These are phyloP conservation scores for Philereme transversata DNA, from an alignment of 2,888 invertebrate species.

Conservation along the genomic window DNA sequence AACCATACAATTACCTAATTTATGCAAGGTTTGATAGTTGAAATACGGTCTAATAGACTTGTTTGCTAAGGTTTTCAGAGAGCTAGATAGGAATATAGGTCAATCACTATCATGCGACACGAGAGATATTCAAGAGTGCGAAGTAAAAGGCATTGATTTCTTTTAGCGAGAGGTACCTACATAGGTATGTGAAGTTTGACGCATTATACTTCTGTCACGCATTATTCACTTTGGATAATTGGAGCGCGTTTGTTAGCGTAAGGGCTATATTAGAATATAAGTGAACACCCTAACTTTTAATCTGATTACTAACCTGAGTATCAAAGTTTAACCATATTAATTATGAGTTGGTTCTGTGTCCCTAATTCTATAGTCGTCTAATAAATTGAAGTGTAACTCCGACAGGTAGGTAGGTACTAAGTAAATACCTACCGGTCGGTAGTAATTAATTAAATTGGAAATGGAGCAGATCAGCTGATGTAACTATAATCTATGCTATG, in stretches of 20 bases:
- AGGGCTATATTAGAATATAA: slow-evolving; percentile 41
- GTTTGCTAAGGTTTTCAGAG: slow-evolving; percentile 7
- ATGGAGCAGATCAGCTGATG: no score
- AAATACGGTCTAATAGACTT: neutral
- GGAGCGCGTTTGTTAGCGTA: slow-evolving; percentile 37
- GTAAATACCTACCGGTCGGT: no score
- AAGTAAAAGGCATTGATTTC: slow-evolving; percentile 17
- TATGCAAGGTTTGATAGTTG: neutral
- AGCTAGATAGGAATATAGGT: slow-evolving; percentile 3
- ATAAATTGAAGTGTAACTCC: no score
- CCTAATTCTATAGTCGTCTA: no score
- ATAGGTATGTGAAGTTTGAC: slow-evolving; percentile 56
- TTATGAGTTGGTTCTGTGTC: no score
- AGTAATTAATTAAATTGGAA: no score
- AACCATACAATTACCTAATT: neutral
- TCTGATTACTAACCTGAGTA: no score
- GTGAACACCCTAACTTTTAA: neutral
- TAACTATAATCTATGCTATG: no score
- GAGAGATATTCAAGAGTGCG: slow-evolving; percentile 41
- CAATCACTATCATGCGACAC: slow-evolving; percentile 46
- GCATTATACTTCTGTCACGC: no score
- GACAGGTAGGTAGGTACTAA: no score
- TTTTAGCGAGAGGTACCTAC: slow-evolving; percentile 44
- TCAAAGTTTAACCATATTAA: no score
- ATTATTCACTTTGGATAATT: no score